Conservation (phyloP, 2,888 invertebrate genomes). For the Cantharis nigra region DNA sequence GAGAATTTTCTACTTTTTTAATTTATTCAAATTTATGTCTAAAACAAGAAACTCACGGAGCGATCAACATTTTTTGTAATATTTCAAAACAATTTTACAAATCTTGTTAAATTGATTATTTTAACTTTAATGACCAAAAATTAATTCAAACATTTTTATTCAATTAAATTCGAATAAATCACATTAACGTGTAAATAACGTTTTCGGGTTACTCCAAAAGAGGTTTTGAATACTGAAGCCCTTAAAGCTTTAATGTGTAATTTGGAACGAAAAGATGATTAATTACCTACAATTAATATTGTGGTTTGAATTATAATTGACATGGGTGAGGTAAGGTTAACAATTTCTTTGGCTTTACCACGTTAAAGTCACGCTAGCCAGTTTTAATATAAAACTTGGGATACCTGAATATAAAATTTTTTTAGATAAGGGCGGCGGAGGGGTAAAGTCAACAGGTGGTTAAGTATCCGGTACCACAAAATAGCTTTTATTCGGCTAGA, state of each 20-base stretch:
- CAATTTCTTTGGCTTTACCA: not conserved
- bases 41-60: not conserved
- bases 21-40: not conserved
- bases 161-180: not conserved
- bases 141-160: not conserved
- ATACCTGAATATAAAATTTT: slow-evolving; percentile 20
- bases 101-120: not conserved
- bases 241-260: not conserved
- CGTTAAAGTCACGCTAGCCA: not conserved
- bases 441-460: slow-evolving; percentile 20
- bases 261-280: not conserved
- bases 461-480: slow-evolving; percentile 15
- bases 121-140: not conserved
- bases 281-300: not conserved
- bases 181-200: not conserved
- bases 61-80: not conserved
- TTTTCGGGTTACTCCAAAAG: not conserved
- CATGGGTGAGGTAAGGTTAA: not conserved
- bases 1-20: not conserved
- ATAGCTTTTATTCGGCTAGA: not conserved
- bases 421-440: slow-evolving; percentile 24
- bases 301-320: not conserved
- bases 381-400: slow-evolving; percentile 3
- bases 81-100: not conserved
- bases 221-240: not conserved